phyloP scores from a whole-genome alignment of 2,113 vertebrate species.

The Cacatua alba region DNA sequence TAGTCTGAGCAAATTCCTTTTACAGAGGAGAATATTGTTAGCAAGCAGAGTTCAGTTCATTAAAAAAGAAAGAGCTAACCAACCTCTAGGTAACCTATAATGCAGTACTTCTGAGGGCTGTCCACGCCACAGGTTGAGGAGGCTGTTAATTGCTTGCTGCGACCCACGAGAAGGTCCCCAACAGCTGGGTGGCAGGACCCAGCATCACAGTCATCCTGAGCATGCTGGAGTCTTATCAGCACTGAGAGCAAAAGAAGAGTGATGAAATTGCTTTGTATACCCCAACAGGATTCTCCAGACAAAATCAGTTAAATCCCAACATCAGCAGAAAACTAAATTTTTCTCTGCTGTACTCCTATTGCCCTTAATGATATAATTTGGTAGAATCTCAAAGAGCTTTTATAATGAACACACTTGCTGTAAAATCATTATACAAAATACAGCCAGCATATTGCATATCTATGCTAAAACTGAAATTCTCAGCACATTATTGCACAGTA shows the following conservation, averaged over 20 bases:
- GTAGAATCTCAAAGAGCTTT: neutral
- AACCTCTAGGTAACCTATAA: conserved; percentile 88
- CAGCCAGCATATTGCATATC: neutral
- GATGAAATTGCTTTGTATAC: neutral
- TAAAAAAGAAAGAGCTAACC: conserved; percentile 20
- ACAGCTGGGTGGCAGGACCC: conserved; percentile 76
- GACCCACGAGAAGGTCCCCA: conserved; percentile 85
- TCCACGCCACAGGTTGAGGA: conserved; percentile 85
- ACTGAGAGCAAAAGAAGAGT: conserved; percentile 57
- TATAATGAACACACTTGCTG: neutral
- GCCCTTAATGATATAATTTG: neutral
- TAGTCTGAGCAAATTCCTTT: neutral
- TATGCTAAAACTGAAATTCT: neutral
- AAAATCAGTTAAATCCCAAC: neutral
- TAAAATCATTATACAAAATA: neutral
- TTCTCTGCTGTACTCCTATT: neutral
- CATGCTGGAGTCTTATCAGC: conserved; percentile 50
- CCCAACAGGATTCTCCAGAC: neutral
- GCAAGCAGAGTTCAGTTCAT: neutral
- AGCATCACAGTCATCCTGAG: conserved; percentile 71
- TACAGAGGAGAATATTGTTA: neutral
- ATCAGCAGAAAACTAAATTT: neutral
- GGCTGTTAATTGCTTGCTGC: conserved; percentile 75
- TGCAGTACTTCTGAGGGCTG: conserved; percentile 86
- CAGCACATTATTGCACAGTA: neutral